phyloP scores from a whole-genome alignment of 2,797 vertebrate species.

The Pseudochirops cupreus region DNA sequence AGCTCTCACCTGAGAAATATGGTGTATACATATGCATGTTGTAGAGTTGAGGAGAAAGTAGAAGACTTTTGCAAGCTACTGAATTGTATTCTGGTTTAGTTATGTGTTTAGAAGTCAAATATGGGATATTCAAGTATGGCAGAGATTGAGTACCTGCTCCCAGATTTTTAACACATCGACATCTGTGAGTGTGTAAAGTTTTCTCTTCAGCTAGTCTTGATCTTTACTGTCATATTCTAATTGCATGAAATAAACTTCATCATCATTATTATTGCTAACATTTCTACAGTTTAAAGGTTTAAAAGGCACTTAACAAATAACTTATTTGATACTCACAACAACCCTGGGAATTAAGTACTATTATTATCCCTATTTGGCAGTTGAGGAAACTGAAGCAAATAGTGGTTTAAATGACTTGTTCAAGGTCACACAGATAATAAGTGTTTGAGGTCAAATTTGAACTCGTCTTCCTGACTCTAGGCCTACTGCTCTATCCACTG shows the following conservation, averaged over 20 bases:
- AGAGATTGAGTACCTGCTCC: too few relatives aligned
- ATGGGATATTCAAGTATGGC: too few relatives aligned
- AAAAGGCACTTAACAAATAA: too few relatives aligned
- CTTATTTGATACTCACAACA: neutral
- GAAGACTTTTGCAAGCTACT: neutral
- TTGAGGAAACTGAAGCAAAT: neutral
- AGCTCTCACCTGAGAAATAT: neutral
- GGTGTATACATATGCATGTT: neutral
- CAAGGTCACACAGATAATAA: neutral
- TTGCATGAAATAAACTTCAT: too few relatives aligned
- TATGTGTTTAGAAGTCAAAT: neutral
- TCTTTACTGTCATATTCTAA: too few relatives aligned
- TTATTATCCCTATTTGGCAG: neutral
- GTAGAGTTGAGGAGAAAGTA: neutral
- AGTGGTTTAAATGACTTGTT: neutral
- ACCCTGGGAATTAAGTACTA: neutral
- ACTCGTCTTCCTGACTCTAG: neutral
- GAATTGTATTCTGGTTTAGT: neutral
- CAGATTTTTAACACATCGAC: neutral
- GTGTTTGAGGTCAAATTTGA: conserved; percentile 21
- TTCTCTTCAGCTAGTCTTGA: too few relatives aligned
- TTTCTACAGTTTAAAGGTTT: too few relatives aligned
- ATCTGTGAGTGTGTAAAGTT: too few relatives aligned
- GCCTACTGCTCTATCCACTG: neutral
- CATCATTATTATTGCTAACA: too few relatives aligned